A percentile compares a stretch with the other conserved stretches of the same genome.
phyloP scores from a whole-genome alignment of 2,888 invertebrate species.

The Coenonympha glycerion region DNA sequence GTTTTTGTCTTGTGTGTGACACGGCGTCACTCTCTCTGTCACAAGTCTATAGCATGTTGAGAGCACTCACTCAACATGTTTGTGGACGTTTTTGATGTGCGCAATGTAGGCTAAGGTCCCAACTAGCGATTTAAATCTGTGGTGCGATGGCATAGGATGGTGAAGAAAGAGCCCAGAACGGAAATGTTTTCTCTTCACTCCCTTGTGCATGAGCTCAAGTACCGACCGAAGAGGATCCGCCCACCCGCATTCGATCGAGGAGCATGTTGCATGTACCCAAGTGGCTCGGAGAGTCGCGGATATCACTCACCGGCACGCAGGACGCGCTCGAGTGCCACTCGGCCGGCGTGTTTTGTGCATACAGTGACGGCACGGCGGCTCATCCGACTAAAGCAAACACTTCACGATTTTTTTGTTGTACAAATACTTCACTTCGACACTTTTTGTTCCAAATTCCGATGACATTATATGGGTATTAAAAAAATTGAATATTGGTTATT shows the following conservation, averaged over 20 bases:
- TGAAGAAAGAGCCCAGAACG: not conserved
- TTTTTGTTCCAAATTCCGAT: no score
- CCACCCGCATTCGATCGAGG: slow-evolving; percentile 21
- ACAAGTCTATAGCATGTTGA: no score
- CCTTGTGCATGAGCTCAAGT: slow-evolving; percentile 1
- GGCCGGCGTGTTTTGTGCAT: slow-evolving; percentile 10
- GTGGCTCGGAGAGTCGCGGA: slow-evolving; percentile 20
- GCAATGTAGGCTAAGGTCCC: no score
- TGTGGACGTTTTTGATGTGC: no score
- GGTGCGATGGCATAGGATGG: no score
- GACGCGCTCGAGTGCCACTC: slow-evolving; percentile 25
- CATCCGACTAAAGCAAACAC: slow-evolving; percentile 17
- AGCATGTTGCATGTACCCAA: slow-evolving; percentile 14
- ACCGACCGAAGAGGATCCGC: slow-evolving; percentile 16
- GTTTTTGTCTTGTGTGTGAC: no score
- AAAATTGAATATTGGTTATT: no score
- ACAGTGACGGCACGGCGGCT: slow-evolving; percentile 3
- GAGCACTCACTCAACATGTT: no score
- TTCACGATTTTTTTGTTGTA: not conserved
- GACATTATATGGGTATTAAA: no score
- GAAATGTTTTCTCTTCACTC: not conserved
- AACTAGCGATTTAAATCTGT: no score
- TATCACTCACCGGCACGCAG: slow-evolving; percentile 20
- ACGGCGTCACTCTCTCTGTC: no score
- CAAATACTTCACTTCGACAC: not conserved